A percentile compares a stretch with the other conserved stretches of the same genome.
Evolutionary conservation across 2,888 invertebrate species (phyloP).

Genomic region (Molanna angustata): DNA sequence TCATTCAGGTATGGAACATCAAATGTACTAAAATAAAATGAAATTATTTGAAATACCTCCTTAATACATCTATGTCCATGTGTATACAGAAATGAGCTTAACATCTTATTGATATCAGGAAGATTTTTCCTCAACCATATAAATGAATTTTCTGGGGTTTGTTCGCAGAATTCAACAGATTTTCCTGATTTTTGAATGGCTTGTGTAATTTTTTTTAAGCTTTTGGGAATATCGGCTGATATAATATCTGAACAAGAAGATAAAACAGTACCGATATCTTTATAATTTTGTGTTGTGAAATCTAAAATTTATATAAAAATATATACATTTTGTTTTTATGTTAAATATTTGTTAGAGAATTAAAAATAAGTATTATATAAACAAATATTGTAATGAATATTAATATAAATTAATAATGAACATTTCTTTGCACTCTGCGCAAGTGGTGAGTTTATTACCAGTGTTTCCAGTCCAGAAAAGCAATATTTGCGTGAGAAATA

Average conservation of each 20-base stretch:
- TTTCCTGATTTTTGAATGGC: conserved; percentile 46
- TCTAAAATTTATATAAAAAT: too few species aligned
- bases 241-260: conserved; percentile 66
- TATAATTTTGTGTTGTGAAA: conserved; percentile 62
- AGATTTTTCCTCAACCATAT: conserved; percentile 59
- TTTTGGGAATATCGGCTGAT: conserved; percentile 71
- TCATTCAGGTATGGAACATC: too few species aligned
- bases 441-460: too few species aligned
- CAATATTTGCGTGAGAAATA: too few species aligned
- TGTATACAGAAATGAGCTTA: conserved; percentile 58
- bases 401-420: background rate
- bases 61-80: conserved; percentile 70
- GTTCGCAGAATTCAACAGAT: conserved; percentile 48
- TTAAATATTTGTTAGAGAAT: too few species aligned
- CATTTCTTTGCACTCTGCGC: too few species aligned
- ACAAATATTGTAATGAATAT: background rate
- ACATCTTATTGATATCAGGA: conserved; percentile 47
- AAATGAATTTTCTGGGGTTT: conserved; percentile 50
- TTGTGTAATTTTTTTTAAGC: conserved; percentile 47
- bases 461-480: too few species aligned
- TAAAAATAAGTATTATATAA: conserved; percentile 15
- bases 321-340: too few species aligned
- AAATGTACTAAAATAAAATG: too few species aligned
- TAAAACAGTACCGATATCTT: conserved; percentile 66
- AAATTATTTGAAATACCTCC: conserved; percentile 61